Evolutionary conservation across 2,113 vertebrate species (phyloP).

Genomic region (Egretta garzetta): DNA sequence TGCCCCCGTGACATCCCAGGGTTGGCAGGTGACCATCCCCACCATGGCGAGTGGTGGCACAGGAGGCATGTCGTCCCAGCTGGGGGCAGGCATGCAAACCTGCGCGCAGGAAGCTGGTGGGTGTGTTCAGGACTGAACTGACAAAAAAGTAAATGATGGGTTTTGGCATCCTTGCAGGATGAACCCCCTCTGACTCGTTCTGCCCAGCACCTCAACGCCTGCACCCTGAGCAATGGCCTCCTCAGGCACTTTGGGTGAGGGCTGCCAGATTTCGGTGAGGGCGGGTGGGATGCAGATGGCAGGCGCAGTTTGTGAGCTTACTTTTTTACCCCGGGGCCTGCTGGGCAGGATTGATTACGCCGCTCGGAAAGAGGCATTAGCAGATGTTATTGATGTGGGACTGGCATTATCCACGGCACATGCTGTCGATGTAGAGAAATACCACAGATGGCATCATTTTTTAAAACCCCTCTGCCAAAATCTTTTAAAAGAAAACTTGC

Average conservation of each 20-base stretch:
- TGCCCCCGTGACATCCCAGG: neutral
- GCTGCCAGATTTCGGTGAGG: neutral
- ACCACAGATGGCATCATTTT: constrained; percentile 13
- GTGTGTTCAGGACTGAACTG: neutral
- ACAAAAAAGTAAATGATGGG: neutral
- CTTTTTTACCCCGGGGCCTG: neutral
- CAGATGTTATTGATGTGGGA: constrained; percentile 58
- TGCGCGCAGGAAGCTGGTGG: neutral
- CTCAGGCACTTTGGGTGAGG: neutral
- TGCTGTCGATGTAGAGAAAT: neutral
- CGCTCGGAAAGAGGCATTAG: neutral
- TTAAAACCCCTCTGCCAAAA: neutral
- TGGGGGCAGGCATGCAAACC: neutral
- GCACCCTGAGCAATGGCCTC: neutral
- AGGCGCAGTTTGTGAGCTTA: neutral
- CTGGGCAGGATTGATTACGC: constrained; percentile 52
- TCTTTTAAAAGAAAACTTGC: constrained; percentile 36
- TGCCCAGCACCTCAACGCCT: neutral
- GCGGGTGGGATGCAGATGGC: neutral
- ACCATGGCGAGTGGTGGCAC: rapidly evolving
- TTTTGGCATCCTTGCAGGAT: neutral
- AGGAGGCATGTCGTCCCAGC: neutral
- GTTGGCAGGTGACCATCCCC: neutral
- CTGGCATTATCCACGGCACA: neutral
- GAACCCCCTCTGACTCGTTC: rapidly evolving